Percentiles rank a stretch among this genome's conserved stretches.
These are phyloP conservation scores for Manis javanica DNA, from an alignment of 2,797 vertebrate species.

Conservation along the genomic window DNA sequence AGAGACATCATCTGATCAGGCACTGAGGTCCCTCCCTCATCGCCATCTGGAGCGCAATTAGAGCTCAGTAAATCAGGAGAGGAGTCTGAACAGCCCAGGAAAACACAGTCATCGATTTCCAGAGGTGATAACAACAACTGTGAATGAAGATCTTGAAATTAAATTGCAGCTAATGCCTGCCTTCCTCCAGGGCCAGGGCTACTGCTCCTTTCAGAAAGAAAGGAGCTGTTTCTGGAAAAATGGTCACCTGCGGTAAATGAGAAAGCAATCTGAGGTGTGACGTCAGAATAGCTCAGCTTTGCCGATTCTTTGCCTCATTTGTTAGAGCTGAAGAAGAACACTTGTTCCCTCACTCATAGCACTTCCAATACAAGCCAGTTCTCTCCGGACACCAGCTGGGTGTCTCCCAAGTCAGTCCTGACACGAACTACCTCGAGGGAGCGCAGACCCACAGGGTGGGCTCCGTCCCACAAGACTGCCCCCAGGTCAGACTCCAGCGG, in stretches of 20 bases:
- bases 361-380: neutral
- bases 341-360: neutral
- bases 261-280: neutral
- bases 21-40: neutral
- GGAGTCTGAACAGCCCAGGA: constrained; percentile 61
- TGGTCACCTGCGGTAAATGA: neutral
- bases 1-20: constrained; percentile 47
- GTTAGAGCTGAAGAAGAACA: neutral
- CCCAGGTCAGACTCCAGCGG: neutral
- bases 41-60: constrained; percentile 60
- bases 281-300: neutral
- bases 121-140: constrained; percentile 71
- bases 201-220: neutral
- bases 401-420: neutral
- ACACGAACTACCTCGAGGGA: neutral
- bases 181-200: neutral
- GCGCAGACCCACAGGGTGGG: neutral
- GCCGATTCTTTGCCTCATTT: neutral
- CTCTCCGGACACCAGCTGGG: neutral
- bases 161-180: constrained; percentile 55
- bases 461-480: neutral
- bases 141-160: constrained; percentile 65
- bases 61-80: constrained; percentile 46
- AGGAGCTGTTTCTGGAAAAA: neutral
- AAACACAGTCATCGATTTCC: constrained; percentile 53